These are phyloP conservation scores for Barnardius zonarius DNA, from an alignment of 2,113 vertebrate species.

Conservation along the genomic window DNA sequence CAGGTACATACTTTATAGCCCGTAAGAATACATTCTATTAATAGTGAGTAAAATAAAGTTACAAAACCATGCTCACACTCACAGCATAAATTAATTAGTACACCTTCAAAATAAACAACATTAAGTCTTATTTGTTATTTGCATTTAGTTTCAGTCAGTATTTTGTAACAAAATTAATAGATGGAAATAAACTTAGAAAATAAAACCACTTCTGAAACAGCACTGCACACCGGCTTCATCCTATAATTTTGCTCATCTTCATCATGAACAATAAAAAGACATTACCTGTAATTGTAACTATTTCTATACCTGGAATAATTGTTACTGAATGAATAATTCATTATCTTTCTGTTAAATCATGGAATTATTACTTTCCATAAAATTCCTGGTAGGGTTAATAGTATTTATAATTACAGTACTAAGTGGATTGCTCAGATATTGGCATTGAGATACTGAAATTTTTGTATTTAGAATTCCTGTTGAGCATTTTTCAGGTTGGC, in stretches of 20 bases:
- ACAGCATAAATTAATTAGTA: neutral
- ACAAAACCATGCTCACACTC: neutral
- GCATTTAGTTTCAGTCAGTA: neutral
- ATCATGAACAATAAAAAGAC: neutral
- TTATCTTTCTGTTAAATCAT: neutral
- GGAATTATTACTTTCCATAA: neutral
- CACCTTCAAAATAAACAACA: neutral
- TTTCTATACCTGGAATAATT: neutral
- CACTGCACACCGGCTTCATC: neutral
- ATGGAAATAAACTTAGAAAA: neutral
- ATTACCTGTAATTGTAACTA: neutral
- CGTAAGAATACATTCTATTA: neutral
- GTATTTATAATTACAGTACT: neutral
- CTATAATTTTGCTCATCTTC: neutral
- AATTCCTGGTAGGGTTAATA: neutral
- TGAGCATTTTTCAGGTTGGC: neutral
- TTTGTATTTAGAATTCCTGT: neutral
- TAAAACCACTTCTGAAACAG: neutral
- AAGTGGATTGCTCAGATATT: neutral
- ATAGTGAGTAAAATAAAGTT: neutral
- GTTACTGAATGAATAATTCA: neutral
- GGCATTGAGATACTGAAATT: neutral
- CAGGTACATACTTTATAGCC: slow-evolving; percentile 36
- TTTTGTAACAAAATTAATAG: neutral
- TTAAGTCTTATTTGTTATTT: neutral